Evolutionary conservation across 2,797 vertebrate genomes (phyloP), one percentile per base, ranked within the genome.

Genomic region (Lycodopsis pacificus): DNA sequence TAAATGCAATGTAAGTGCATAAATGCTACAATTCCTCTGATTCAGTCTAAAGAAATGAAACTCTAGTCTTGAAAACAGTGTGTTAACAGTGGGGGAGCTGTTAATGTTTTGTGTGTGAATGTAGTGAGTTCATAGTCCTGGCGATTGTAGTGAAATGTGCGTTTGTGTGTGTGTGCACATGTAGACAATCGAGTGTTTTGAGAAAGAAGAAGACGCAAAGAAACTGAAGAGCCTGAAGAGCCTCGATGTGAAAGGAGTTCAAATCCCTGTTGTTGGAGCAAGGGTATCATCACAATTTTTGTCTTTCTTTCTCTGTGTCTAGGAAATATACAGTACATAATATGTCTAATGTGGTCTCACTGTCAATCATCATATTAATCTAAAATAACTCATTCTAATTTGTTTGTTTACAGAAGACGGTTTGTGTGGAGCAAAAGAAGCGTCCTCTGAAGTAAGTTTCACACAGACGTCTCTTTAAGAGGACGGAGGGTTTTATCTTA

Each of bases 181-280:
- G n/a, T 59, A 99, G 97, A 97, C 96, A 22, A 93, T 94, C 0
- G 87, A 97, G 65, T 92, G 94, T 86, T 97, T 96, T 88, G 95
- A 96, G 84, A 96, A 91, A 51, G 95, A 92, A 65, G 96, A 97
- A 61, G 95, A 96, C 0, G 94, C 97, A 19, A 86, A 90, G 34
- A 95, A 95, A 19, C 81, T 97, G 7, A 94, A 93, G 75, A 95
- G 89, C 65, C 0, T 57, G 58, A 82, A 94, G 90, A 71, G 86
- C 85, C 0, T 94, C n/a, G 13, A 86, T 76, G 79, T 97, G 1
- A 95, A 92, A 17, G 94, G 95, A 20, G 85, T 69, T 3, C 46
- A 6, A 4, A 68, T 98, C 54, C 85, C 68, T 4, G 80, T 98
- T 20, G 30, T 40, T 59, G 68, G 56, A 62, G 80, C 88, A n/a